Evolutionary conservation across 2,113 vertebrate genomes (phyloP), one percentile per base, ranked within the genome.

Genomic region (Tautogolabrus adspersus): DNA sequence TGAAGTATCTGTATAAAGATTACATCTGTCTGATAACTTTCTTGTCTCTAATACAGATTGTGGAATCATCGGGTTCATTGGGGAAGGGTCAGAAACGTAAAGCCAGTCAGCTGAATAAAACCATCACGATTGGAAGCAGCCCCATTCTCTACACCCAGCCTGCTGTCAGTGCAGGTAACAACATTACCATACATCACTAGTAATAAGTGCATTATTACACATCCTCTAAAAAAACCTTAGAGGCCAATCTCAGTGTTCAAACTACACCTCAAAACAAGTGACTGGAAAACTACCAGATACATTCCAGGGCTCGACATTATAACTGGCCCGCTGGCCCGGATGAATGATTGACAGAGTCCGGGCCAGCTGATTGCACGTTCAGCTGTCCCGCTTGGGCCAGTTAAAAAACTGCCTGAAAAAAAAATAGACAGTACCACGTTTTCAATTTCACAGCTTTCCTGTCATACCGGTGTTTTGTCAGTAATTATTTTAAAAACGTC

Each of bases 101-200:
- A 70, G 89, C 94, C 0, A 91, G 93, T 7, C 92, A 94, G 54
- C 71, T 95, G 77, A 95, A 93, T 82, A 95, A 96, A 61, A 70
- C 95, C 0, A 94, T 96, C 63, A 97, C 97, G 47, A 98, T 99
- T 15, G 97, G 97, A 56, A 98, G 98, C 89, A 97, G 95, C 88
- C 94, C 98, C 0, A 97, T 99, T 72, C 93, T 98, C 47, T 99
- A 99, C 87, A 96, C 95, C 64, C 98, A 98, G 51, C 67, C 96
- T 37, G 61, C 95, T 49, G 69, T 93, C 57, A 88, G 83, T 34
- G 26, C 95, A 87, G 90, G 96, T 97, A 90, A 95, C 30, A 5
- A 23, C 0, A 42, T 7, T 18, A 30, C 37, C 8, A 21, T 46
- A 18, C 8, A 40, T 66, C n/a, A 37, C n/a, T 34, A 66, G 0